phyloP scores from a whole-genome alignment of 2,797 vertebrate genomes.

The Margarornis squamiger region DNA sequence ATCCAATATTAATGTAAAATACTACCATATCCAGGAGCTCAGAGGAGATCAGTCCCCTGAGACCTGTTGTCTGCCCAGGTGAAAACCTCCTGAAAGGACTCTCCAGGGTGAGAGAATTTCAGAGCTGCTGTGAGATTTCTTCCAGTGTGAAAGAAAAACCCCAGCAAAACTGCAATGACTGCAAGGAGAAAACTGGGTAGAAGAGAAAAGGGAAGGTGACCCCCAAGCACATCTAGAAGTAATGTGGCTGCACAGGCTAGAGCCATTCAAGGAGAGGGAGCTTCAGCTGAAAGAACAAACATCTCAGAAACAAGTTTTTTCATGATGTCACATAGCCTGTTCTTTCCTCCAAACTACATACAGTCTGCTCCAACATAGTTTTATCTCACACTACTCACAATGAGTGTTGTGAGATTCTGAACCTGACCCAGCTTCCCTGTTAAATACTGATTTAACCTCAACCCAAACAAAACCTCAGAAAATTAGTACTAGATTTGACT shows the following conservation, averaged over 20 bases:
- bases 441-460: neutral
- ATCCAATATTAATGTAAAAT: neutral
- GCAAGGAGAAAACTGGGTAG: neutral
- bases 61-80: neutral
- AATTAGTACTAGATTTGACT: neutral
- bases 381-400: neutral
- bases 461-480: neutral
- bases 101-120: neutral
- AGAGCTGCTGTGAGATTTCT: neutral
- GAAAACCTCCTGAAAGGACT: neutral
- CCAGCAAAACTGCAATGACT: neutral
- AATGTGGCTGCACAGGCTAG: neutral
- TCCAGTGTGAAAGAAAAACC: neutral
- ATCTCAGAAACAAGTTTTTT: neutral
- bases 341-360: neutral
- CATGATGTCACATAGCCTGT: neutral
- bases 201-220: neutral
- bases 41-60: neutral
- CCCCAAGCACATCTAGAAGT: neutral
- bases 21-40: neutral
- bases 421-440: neutral
- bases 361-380: neutral
- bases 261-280: neutral
- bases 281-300: neutral
- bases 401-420: neutral